Evolutionary conservation across 2,888 invertebrate genomes (phyloP).

Genomic region (Cantharis flavilabris): DNA sequence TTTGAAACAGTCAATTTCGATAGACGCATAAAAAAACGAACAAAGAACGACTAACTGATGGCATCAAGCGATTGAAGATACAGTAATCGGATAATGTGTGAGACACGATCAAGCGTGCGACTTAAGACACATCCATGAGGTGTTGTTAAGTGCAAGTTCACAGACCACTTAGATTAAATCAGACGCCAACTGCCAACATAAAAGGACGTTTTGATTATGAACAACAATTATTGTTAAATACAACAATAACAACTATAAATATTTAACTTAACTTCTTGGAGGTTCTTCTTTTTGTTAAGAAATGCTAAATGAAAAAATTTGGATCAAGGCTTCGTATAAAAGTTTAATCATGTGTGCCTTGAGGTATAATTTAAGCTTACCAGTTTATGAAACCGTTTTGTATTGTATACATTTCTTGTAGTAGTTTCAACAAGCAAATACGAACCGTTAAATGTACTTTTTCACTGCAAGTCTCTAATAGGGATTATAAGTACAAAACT

Average conservation of each 20-base stretch:
- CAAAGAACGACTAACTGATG: slow-evolving; percentile 24
- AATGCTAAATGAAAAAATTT: neutral
- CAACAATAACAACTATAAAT: slow-evolving; percentile 3
- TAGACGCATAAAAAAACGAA: slow-evolving; percentile 22
- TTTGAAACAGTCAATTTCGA: slow-evolving; percentile 21
- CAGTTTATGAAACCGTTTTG: neutral
- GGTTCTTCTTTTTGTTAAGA: neutral
- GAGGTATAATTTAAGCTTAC: neutral
- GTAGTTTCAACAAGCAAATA: neutral
- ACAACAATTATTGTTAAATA: slow-evolving; percentile 1
- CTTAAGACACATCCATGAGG: slow-evolving; percentile 24
- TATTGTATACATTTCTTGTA: neutral
- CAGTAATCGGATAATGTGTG: slow-evolving; percentile 38
- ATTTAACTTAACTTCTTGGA: neutral
- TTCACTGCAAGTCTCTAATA: too few species aligned
- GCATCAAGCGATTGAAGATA: slow-evolving; percentile 34
- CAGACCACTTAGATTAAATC: slow-evolving; percentile 22
- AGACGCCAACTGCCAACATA: slow-evolving; percentile 1
- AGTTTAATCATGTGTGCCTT: neutral
- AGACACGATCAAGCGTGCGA: slow-evolving; percentile 38
- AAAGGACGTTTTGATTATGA: slow-evolving; percentile 6
- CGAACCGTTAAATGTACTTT: neutral
- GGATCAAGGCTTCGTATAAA: neutral
- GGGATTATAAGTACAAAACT: too few species aligned
- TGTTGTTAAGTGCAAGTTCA: slow-evolving; percentile 22